Evolutionary conservation across 1,140 invertebrate genomes (phyloP).

Genomic region (Tetragnatha versicolor): DNA sequence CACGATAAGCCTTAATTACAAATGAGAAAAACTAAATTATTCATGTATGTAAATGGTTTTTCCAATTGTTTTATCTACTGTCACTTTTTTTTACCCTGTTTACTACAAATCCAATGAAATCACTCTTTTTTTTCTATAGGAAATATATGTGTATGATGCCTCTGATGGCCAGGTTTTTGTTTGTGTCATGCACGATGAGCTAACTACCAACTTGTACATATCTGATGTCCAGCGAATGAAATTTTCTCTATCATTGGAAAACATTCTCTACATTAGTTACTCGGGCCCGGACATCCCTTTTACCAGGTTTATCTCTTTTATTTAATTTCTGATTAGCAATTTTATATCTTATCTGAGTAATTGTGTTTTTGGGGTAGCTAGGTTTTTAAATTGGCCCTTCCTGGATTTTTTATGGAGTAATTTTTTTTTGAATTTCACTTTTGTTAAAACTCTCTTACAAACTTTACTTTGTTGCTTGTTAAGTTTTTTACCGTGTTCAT

Average conservation of each 20-base stretch:
- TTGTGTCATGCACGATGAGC: conserved; percentile 80
- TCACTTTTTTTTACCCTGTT: neutral
- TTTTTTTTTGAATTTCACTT: too few relatives aligned
- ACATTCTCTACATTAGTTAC: conserved; percentile 84
- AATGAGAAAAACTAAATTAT: neutral
- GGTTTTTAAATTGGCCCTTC: too few relatives aligned
- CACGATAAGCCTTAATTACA: neutral
- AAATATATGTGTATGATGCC: conserved; percentile 85
- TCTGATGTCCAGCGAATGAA: conserved; percentile 64
- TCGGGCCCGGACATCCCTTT: conserved; percentile 68
- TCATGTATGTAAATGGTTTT: neutral
- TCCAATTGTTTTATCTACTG: neutral
- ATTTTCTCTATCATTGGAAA: conserved; percentile 81
- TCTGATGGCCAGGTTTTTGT: conserved; percentile 79
- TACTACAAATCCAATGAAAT: neutral
- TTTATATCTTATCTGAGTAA: too few relatives aligned
- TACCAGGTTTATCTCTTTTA: conserved; percentile 68
- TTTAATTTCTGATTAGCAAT: too few relatives aligned
- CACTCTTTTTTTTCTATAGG: conserved; percentile 61
- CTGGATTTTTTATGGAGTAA: too few relatives aligned
- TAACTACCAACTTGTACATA: conserved; percentile 77
- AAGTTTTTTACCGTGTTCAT: too few relatives aligned
- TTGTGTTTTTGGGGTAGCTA: too few relatives aligned
- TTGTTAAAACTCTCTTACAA: too few relatives aligned
- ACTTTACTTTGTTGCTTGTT: too few relatives aligned